Conservation (phyloP, 37 sponge, comb jelly and placozoan species). For the Oopsacas minuta region DNA sequence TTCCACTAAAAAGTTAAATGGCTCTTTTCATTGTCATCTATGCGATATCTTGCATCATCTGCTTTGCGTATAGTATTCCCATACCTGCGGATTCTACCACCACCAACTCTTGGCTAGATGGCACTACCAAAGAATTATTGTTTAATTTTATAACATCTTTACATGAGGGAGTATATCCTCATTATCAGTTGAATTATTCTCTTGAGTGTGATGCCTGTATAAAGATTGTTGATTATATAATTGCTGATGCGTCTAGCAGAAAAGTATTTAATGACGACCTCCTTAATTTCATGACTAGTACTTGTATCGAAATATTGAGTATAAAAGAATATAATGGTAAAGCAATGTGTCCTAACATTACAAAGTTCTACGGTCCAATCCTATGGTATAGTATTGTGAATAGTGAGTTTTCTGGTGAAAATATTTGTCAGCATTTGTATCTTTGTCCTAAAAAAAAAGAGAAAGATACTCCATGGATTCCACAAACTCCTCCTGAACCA, state of each 20-base stretch:
- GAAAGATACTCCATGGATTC: not conserved
- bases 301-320: not conserved
- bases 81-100: not conserved
- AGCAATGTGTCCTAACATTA: constrained; percentile 47
- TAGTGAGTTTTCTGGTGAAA: not conserved
- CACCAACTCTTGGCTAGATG: not conserved
- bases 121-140: not conserved
- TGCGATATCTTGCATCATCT: not conserved
- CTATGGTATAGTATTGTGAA: constrained; percentile 20
- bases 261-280: not conserved
- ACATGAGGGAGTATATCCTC: not conserved
- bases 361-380: constrained; percentile 41
- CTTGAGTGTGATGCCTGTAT: not conserved
- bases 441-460: not conserved
- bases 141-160: not conserved
- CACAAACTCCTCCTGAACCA: not conserved
- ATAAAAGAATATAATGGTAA: not conserved
- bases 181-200: not conserved
- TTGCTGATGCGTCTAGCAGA: not conserved
- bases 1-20: too few species aligned
- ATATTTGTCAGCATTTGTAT: constrained; percentile 16
- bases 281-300: not conserved
- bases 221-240: not conserved
- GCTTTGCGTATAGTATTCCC: not conserved
- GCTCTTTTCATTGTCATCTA: not conserved